Evolutionary conservation across 2,888 invertebrate species (phyloP), one percentile per base, ranked within the genome.

Genomic region (Buathra laborator): DNA sequence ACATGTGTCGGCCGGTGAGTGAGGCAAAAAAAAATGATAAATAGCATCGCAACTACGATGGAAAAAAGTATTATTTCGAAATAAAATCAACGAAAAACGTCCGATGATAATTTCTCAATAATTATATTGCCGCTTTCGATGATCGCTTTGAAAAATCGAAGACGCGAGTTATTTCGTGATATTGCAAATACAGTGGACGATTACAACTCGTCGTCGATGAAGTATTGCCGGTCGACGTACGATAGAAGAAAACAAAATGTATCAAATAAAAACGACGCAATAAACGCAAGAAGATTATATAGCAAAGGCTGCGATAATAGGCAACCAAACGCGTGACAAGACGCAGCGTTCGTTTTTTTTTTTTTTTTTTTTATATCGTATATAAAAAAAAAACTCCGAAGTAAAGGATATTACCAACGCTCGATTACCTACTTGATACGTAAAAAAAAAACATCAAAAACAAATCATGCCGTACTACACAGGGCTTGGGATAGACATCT

Each of bases 381-480:
- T 14, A 77, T 77, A 43, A 62, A 29, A 37, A 62, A 48, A 46
- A 66, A 51, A 72, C 37, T 79, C 37, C 62, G n/a, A 64, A 71
- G n/a, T 79, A 48, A 29, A 19, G 9, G n/a, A 59, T 64, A 48
- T 75, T 16, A 75, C 64, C 48, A 56, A 48, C 48, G 48, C 71
- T 64, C 70, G 48, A 46, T 77, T 67, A 79, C 81, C 78, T 85
- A 75, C 79, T 37, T 67, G 48, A 82, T 79, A 66, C 44, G 70
- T 37, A 9, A 19, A 62, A 72, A n/a, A 82, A 82, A 72, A 53
- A 80, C 64, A 64, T 72, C 67, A 67, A 66, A 46, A 75, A 81
- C 71, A 29, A 56, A 81, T 81, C 85, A 84, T 84, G 84, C 83
- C 66, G 66, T 71, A 74, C 78, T 83, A 74, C 46, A 53, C 64